Evolutionary conservation across 2,888 invertebrate genomes (phyloP), one percentile per base, ranked within the genome.

Genomic region (Lycaena phlaeas): DNA sequence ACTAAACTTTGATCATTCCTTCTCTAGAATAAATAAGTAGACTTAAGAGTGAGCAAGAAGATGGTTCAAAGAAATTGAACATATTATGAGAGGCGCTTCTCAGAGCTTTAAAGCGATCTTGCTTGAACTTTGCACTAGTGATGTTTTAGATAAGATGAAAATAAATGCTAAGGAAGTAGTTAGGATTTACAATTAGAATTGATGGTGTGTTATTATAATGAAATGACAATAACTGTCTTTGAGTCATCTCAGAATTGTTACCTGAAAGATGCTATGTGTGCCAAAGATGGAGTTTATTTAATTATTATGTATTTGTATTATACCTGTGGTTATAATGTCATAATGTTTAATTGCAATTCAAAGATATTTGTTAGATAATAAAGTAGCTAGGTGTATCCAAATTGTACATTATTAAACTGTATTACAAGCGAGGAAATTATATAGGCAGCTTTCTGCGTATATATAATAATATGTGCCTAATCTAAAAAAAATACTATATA

Each of bases 231-330:
- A 56, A 56, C 46, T 38, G 41, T 46, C 41, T 44, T 45, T 39
- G 46, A 44, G 43, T 51, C 49, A 42, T 48, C 43, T 17, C 27
- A 37, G n/a, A 37, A 38, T 44, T 30, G 44, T 44, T 48, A 44
- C 46, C 45, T 44, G 45, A 52, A 39, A 37, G 26, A 40, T 42
- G 39, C 40, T 48, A 43, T 45, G 36, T 46, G 64, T 62, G 64
- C 61, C 64, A 65, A 64, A 63, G 52, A 58, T 50, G 41, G 30
- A 40, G 10, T 38, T 36, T 37, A 27, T 43, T 14, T 22, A 18
- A 31, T 27, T 14, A 36, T 12, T 36, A 12, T n/a, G n/a, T n/a
- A n/a, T n/a, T n/a, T n/a, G n/a, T n/a, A n/a, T n/a, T n/a, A n/a
- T n/a, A n/a, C n/a, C n/a, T 18, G 18, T 18, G 3, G 18, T 5